Base-by-base conservation (phyloP, 2,113 vertebrate genomes). In the Nesoenas mayeri region DNA sequence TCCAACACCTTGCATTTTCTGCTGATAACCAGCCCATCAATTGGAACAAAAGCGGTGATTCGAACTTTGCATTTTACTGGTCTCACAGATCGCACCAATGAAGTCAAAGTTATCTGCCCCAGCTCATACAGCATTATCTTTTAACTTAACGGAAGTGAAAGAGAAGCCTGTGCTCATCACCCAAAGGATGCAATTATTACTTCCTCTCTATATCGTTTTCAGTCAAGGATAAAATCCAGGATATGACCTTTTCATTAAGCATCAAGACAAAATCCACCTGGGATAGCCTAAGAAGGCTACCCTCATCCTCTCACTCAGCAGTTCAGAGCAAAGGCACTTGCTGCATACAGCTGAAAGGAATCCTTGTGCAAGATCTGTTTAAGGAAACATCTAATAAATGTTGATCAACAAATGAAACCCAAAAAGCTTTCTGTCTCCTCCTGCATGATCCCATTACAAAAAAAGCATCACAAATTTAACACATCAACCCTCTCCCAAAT, bases 181-280 rank as follows among this genome's bases (percentile, higher is more conserved):
- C 60, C 73, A 61, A 66, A 95, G 77, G 91, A 89, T 89, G 78
- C 31, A 87, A 79, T 92, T 93, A 91, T 93, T 93, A 72, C 77
- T 93, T 94, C 83, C 82, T 84, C 73, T 89, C 69, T 61, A 20
- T 79, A 87, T 19, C 58, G 36, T 77, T 95, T 17, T 48, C 82
- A 82, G 65, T 65, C 50, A 89, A 91, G 80, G 77, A 75, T 79
- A 84, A 96, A 86, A 93, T 85, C 57, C 83, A 87, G 66, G 70
- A 84, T 94, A 79, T 75, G 72, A 84, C 53, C 75, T 95, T 90
- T 85, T 91, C 93, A 93, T 87, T 80, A 93, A 94, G 48, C 1
- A 0, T 86, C 79, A 94, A 88, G 72, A 31, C 85, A 65, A 94
- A 95, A 89, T 87, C 62, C 70, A 92, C 80, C 69, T 65, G 85